These are phyloP conservation scores for Hirtodrosophila trivittata DNA, from an alignment of 2,888 invertebrate genomes.

Conservation along the genomic window DNA sequence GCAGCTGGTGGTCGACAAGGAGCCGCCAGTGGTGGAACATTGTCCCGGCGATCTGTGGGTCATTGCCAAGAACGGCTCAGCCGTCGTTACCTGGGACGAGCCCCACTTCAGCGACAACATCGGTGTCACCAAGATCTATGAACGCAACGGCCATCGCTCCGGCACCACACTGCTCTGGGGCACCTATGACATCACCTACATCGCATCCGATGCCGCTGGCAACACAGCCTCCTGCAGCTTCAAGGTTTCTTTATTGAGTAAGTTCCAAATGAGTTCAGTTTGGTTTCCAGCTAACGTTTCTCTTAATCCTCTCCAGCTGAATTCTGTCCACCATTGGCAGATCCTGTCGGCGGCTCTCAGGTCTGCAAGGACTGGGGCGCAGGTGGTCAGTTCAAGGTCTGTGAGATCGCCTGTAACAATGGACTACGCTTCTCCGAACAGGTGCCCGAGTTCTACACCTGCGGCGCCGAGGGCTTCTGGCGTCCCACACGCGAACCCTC, in stretches of 20 bases:
- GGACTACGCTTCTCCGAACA: slow-evolving; percentile 95
- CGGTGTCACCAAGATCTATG: slow-evolving; percentile 90
- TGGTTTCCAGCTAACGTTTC: not conserved
- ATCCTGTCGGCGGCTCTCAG: slow-evolving; percentile 96
- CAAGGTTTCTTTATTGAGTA: slow-evolving; percentile 94
- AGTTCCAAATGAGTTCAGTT: slow-evolving; percentile 83
- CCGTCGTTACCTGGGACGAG: slow-evolving; percentile 95
- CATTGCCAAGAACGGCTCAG: slow-evolving; percentile 95
- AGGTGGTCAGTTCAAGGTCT: slow-evolving; percentile 96
- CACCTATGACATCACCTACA: slow-evolving; percentile 95
- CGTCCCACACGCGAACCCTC: slow-evolving; percentile 92
- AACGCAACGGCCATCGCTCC: slow-evolving; percentile 93
- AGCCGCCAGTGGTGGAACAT: slow-evolving; percentile 93
- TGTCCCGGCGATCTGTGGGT: slow-evolving; percentile 98
- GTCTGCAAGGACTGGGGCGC: slow-evolving; percentile 98
- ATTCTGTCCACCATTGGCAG: slow-evolving; percentile 94
- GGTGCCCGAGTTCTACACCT: slow-evolving; percentile 98
- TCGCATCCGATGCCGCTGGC: slow-evolving; percentile 96
- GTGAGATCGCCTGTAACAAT: slow-evolving; percentile 93
- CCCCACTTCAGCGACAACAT: slow-evolving; percentile 96
- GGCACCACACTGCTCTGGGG: slow-evolving; percentile 96
- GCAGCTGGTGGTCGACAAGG: slow-evolving; percentile 92
- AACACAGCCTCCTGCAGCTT: slow-evolving; percentile 96
- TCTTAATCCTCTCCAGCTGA: slow-evolving; percentile 86
- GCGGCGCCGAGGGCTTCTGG: slow-evolving; percentile 99